A percentile compares a stretch with the other conserved stretches of the same genome.
These are phyloP conservation scores for Epizoanthus rinbou DNA, from an alignment of 92 coral and sea anemone species.

Conservation along the genomic window DNA sequence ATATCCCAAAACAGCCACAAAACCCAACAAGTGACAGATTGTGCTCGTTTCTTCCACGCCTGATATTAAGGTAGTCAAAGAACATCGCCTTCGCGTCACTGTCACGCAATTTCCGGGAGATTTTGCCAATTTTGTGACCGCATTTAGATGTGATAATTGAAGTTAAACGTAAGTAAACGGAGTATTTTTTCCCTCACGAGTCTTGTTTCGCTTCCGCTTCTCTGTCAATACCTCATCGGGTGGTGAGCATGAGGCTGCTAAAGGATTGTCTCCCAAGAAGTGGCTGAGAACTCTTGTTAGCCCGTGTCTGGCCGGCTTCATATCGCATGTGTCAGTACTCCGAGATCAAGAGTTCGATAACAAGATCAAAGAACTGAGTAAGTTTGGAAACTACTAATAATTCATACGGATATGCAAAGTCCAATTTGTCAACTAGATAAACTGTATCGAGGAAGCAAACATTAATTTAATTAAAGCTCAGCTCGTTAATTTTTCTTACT, in stretches of 20 bases:
- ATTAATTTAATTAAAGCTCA: slow-evolving; percentile 36
- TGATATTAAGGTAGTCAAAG: neutral
- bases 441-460: slow-evolving; percentile 38
- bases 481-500: slow-evolving; percentile 27
- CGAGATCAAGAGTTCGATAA: slow-evolving; percentile 23
- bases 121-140: neutral
- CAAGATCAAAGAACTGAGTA: neutral
- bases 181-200: neutral
- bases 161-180: slow-evolving; percentile 4
- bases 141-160: slow-evolving; percentile 19
- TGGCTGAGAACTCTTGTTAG: slow-evolving; percentile 15
- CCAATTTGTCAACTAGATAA: slow-evolving; percentile 36
- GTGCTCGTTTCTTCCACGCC: neutral
- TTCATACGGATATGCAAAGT: slow-evolving; percentile 5
- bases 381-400: neutral
- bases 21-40: neutral
- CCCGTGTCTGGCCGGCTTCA: slow-evolving; percentile 14
- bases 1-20: neutral
- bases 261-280: neutral
- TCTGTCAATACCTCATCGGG: slow-evolving; percentile 28
- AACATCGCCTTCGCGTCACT: neutral
- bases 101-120: slow-evolving; percentile 34
- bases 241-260: neutral
- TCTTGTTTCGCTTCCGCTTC: slow-evolving; percentile 2
- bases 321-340: slow-evolving; percentile 17